A percentile compares a stretch with the other conserved stretches of the same genome.
These are phyloP conservation scores for Pseudomyrmex pallidus DNA, from an alignment of 1,140 invertebrate genomes.

Conservation along the genomic window DNA sequence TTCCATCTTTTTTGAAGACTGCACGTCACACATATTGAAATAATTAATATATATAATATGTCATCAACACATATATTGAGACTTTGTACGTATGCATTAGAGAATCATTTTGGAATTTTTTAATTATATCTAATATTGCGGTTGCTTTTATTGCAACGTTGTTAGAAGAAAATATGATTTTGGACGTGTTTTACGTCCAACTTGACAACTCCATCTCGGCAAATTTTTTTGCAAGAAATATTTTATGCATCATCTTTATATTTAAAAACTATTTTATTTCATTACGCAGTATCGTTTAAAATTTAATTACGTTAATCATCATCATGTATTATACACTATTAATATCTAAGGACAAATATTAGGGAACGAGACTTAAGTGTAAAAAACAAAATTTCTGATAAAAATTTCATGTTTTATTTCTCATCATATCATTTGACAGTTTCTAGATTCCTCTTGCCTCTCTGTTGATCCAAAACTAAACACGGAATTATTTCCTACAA, in stretches of 20 bases:
- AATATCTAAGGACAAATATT: background rate
- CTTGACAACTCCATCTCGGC: too few relatives aligned
- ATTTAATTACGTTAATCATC: background rate
- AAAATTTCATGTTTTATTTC: conserved; percentile 9
- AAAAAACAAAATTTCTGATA: background rate
- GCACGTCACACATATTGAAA: background rate
- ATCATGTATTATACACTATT: background rate
- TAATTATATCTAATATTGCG: too few relatives aligned
- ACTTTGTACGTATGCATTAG: background rate
- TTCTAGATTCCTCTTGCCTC: background rate
- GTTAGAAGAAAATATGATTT: too few relatives aligned
- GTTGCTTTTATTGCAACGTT: too few relatives aligned
- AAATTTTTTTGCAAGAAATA: too few relatives aligned
- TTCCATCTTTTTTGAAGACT: background rate
- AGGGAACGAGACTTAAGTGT: conserved; percentile 5
- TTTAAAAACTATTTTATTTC: conserved; percentile 1
- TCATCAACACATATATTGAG: background rate
- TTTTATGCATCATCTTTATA: too few relatives aligned
- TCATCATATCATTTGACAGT: background rate
- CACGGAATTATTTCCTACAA: background rate
- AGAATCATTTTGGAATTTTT: too few relatives aligned
- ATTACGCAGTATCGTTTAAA: conserved; percentile 2
- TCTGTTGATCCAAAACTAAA: too few relatives aligned
- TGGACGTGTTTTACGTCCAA: too few relatives aligned
- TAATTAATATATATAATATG: too few relatives aligned